Base-by-base conservation (phyloP, 2,797 vertebrate species). In the Acropternis orthonyx region DNA sequence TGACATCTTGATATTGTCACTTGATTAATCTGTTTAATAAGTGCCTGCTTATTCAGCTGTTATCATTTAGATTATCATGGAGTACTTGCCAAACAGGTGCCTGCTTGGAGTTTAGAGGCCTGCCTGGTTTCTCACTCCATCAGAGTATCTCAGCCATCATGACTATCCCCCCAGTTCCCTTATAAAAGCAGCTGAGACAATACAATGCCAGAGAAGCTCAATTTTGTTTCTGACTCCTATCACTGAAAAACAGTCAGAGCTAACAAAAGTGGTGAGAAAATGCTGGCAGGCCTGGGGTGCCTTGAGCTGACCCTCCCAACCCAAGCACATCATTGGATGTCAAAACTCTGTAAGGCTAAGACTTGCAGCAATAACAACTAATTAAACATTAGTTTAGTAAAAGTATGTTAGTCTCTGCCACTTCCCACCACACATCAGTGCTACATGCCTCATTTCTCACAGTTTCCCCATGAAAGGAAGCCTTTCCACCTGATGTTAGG, bases 401-500 rank as follows among this genome's bases (percentile, higher is more conserved):
- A 59, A 13, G 24, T 61, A 56, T 23, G 83, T 54, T 41, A 52
- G 52, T 61, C 56, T 68, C 82, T 1, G 2, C 19, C 32, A 19
- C 32, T 69, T 85, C 36, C 30, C 30, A 68, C 24, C 52, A 28
- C 1, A 1, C 27, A 36, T 39, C 44, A 65, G 14, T 27, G 34
- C 18, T 0, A 0, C 0, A 1, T 8, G 27, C 28, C 37, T 52
- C 1, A 13, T 80, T 76, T 88, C 44, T 78, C 76, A 7, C 6
- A 3, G 26, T 49, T 81, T 85, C 48, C 37, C 62, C 2, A 8
- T 48, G 55, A 81, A 93, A 89, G 34, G 15, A 91, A 87, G 76
- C 14, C 14, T 87, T 86, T 72, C 41, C 3, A 3, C 24, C 65
- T 65, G 36, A 46, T 23, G 24, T 37, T 32, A 69, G 39, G 46